A percentile compares a stretch with the other conserved stretches of the same genome.
Evolutionary conservation across 1,140 invertebrate species (phyloP).

Genomic region (Littorina saxatilis): DNA sequence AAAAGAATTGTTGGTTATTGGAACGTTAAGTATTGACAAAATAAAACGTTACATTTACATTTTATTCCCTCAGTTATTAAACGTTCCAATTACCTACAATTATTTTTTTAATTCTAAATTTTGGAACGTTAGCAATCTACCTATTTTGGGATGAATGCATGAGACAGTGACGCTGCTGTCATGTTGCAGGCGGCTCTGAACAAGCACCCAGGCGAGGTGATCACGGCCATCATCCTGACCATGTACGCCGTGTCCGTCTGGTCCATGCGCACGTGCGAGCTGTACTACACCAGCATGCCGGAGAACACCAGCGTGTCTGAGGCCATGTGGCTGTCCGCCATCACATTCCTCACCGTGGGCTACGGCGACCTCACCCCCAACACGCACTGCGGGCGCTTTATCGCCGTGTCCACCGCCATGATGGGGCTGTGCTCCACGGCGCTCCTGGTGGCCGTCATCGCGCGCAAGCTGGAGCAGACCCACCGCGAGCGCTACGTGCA

Average conservation of each 20-base stretch:
- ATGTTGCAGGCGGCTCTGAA: slow-evolving; percentile 70
- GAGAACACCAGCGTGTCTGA: slow-evolving; percentile 54
- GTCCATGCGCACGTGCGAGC: slow-evolving; percentile 72
- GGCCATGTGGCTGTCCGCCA: slow-evolving; percentile 73
- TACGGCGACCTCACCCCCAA: slow-evolving; percentile 73
- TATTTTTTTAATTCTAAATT: too few species aligned
- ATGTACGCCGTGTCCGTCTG: slow-evolving; percentile 71
- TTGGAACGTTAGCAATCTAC: too few species aligned
- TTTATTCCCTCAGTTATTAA: too few species aligned
- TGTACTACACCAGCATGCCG: slow-evolving; percentile 63
- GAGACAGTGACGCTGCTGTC: too few species aligned
- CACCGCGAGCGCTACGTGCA: slow-evolving; percentile 74
- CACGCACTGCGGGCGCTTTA: slow-evolving; percentile 72
- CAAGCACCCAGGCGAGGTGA: slow-evolving; percentile 70
- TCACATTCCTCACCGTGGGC: slow-evolving; percentile 74
- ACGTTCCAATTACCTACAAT: too few species aligned
- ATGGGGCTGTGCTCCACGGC: slow-evolving; percentile 74
- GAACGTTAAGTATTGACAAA: too few species aligned
- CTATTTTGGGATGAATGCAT: too few species aligned
- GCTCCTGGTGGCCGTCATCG: slow-evolving; percentile 74
- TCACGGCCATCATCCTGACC: slow-evolving; percentile 66
- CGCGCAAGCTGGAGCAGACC: slow-evolving; percentile 71
- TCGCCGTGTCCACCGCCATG: slow-evolving; percentile 74
- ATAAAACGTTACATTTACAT: too few species aligned
- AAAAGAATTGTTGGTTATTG: too few species aligned